These are phyloP conservation scores for Drosophila burlai DNA, from an alignment of 1,140 invertebrate genomes.

Conservation along the genomic window DNA sequence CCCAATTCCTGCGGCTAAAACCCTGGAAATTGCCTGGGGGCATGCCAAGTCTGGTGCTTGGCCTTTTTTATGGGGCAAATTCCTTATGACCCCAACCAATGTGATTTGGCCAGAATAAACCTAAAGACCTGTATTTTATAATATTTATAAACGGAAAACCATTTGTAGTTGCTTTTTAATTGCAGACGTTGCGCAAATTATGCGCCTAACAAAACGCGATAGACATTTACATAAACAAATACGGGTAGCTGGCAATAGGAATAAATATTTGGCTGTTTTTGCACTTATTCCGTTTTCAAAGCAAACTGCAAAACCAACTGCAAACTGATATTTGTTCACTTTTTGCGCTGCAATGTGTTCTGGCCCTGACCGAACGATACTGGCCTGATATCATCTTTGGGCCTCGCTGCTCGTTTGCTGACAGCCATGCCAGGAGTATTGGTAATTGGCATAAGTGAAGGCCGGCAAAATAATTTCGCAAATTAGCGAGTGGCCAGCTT, in stretches of 20 bases:
- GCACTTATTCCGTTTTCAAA: constrained; percentile 30
- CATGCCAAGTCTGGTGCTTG: constrained; percentile 13
- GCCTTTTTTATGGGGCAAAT: constrained; percentile 28
- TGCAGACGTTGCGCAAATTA: constrained; percentile 19
- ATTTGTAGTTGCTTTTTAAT: constrained; percentile 36
- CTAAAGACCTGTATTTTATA: not conserved
- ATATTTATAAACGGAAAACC: not conserved
- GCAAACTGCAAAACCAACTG: constrained; percentile 42
- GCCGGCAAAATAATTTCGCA: constrained; percentile 50
- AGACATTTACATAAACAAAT: constrained; percentile 64
- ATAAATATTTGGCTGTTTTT: constrained; percentile 45
- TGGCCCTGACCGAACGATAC: constrained; percentile 20
- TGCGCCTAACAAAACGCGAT: constrained; percentile 34
- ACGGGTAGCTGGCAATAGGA: constrained; percentile 20
- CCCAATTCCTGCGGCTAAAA: constrained; percentile 17
- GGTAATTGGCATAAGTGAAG: constrained; percentile 11
- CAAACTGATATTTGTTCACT: constrained; percentile 46
- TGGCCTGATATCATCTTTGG: constrained; percentile 14
- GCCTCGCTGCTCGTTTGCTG: constrained; percentile 5
- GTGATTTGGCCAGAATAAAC: not conserved
- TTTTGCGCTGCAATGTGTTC: constrained; percentile 15
- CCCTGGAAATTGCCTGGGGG: constrained; percentile 25
- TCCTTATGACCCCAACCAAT: constrained; percentile 8
- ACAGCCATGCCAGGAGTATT: not conserved
- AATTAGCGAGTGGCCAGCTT: constrained; percentile 64